Conservation (phyloP, 1,140 invertebrate genomes). For the Cotesia glomerata region DNA sequence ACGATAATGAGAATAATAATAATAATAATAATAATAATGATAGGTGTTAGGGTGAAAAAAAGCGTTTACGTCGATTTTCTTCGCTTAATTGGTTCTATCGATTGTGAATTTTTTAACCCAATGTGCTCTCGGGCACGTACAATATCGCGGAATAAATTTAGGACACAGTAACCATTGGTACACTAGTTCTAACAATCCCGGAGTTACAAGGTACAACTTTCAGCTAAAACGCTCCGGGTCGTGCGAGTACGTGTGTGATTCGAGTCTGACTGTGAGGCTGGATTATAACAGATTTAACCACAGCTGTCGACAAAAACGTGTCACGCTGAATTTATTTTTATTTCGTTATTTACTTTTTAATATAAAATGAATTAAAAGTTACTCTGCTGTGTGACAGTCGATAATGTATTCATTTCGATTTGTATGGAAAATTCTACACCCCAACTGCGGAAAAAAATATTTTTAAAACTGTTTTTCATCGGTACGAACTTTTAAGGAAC, state of each 20-base stretch:
- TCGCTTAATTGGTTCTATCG: background rate
- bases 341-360: too few species aligned
- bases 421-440: too few species aligned
- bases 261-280: background rate
- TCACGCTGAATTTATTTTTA: background rate
- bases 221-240: background rate
- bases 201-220: background rate
- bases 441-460: too few species aligned
- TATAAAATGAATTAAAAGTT: too few species aligned
- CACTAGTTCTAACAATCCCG: background rate
- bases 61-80: background rate
- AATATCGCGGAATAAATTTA: background rate
- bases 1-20: too few species aligned
- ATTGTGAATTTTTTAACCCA: background rate
- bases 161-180: background rate
- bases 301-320: background rate
- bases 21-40: too few species aligned
- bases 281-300: slow-evolving; percentile 1
- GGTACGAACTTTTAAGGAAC: too few species aligned
- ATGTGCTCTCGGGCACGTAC: background rate
- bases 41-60: too few species aligned
- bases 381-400: too few species aligned
- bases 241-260: background rate
- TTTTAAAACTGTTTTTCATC: too few species aligned
- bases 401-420: too few species aligned